Evolutionary conservation across 2,797 vertebrate genomes (phyloP), one percentile per base, ranked within the genome.

Genomic region (Sebastes variabilis): DNA sequence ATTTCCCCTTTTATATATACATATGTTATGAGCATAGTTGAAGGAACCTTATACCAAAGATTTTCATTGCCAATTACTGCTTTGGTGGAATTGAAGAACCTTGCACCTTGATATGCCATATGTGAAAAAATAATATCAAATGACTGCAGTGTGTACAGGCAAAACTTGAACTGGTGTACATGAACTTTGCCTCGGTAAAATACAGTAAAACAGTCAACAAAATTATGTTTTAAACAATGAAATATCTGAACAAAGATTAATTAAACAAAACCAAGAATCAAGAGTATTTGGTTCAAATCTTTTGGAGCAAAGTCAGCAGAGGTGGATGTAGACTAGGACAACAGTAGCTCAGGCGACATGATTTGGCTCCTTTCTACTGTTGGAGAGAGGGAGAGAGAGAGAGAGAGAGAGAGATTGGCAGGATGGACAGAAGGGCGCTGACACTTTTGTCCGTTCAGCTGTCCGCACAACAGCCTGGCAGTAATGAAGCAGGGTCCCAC

Each of bases 401-500:
- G 36, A 36, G 61, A 68, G 76, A 71, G 52, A 68, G 74, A 62
- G 54, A 82, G 83, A 89, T 79, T 83, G 83, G 64, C 75, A 66
- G 87, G 77, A 89, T 77, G 82, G 75, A 87, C 78, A 72, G 84
- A 87, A 75, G 58, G 87, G 91, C 77, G 86, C 89, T 91, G 91
- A 94, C 92, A 94, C 90, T 87, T 90, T 87, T 91, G 92, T 94
- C 93, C 88, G 72, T 86, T 96, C 95, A 96, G 95, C 95, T 96
- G 96, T 96, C 95, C 87, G 77, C 93, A 92, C 93, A 93, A 88
- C 81, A 88, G 90, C 81, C 90, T 84, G 86, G 74, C 74, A 71
- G 87, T 92, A 94, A 95, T 94, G 93, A 94, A 93, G 88, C 82
- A 66, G 87, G 85, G 91, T 89, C 88, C 81, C 85, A 13, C 56